These are phyloP conservation scores for Hylaeus anthracinus DNA, from an alignment of 1,140 invertebrate genomes.

Conservation along the genomic window DNA sequence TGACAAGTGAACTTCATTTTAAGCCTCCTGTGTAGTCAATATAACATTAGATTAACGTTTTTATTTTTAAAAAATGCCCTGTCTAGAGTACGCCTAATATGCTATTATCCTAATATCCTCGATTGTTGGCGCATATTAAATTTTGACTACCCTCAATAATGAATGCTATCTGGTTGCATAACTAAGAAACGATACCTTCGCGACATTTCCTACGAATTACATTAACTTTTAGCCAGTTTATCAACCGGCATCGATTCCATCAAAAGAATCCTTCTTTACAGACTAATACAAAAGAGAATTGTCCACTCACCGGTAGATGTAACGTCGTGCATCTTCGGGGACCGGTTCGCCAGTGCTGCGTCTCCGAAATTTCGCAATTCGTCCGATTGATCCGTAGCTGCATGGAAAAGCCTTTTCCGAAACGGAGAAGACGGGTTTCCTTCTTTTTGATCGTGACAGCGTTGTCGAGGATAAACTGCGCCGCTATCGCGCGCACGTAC, in stretches of 20 bases:
- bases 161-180: no score
- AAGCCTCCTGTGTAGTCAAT: no score
- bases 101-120: no score
- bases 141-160: no score
- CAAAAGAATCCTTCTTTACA: background rate
- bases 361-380: background rate
- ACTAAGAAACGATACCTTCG: no score
- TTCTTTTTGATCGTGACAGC: conserved; percentile 38
- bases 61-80: no score
- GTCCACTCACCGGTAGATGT: conserved; percentile 39
- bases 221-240: background rate
- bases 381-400: background rate
- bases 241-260: background rate
- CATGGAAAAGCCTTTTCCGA: no score
- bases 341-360: background rate
- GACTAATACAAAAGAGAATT: conserved; percentile 1
- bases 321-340: background rate
- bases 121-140: no score
- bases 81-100: no score
- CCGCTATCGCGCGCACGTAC: conserved; percentile 27
- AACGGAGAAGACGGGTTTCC: conserved; percentile 15
- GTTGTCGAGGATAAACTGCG: conserved; percentile 50
- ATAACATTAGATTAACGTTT: no score
- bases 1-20: no score
- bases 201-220: background rate